phyloP scores from a whole-genome alignment of 2,888 invertebrate genomes.

The Callyntrura guangdongensis region DNA sequence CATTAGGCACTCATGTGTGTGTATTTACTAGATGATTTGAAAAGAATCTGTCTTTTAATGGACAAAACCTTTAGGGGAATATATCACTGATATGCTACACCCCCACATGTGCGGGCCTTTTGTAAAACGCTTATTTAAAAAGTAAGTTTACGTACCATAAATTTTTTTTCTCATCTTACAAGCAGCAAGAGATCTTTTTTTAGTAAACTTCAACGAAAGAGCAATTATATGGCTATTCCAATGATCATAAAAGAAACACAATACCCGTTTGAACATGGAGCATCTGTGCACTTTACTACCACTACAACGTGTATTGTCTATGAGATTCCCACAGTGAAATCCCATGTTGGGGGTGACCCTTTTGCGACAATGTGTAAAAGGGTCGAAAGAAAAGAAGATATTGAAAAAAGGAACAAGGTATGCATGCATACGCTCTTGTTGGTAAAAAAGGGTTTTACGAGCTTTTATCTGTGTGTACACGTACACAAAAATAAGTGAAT shows the following conservation, averaged over 20 bases:
- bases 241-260: conserved; percentile 55
- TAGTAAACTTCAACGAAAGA: conserved; percentile 59
- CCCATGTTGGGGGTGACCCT: conserved; percentile 80
- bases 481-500: conserved; percentile 27
- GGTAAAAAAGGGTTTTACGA: conserved; percentile 68
- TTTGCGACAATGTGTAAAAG: conserved; percentile 83
- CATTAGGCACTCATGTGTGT: background rate
- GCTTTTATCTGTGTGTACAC: conserved; percentile 55
- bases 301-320: background rate
- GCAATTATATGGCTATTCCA: conserved; percentile 66
- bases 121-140: background rate
- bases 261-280: background rate
- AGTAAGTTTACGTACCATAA: background rate
- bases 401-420: conserved; percentile 31
- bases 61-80: background rate
- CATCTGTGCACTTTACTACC: conserved; percentile 29
- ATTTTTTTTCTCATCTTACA: conserved; percentile 31
- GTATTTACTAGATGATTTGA: background rate
- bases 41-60: background rate
- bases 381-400: conserved; percentile 47
- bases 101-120: conserved; percentile 45
- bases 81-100: conserved; percentile 10
- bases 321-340: conserved; percentile 41
- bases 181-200: conserved; percentile 65
- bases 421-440: background rate